These are phyloP conservation scores for Lophius americanus DNA, from an alignment of 2,797 vertebrate species.

Conservation along the genomic window DNA sequence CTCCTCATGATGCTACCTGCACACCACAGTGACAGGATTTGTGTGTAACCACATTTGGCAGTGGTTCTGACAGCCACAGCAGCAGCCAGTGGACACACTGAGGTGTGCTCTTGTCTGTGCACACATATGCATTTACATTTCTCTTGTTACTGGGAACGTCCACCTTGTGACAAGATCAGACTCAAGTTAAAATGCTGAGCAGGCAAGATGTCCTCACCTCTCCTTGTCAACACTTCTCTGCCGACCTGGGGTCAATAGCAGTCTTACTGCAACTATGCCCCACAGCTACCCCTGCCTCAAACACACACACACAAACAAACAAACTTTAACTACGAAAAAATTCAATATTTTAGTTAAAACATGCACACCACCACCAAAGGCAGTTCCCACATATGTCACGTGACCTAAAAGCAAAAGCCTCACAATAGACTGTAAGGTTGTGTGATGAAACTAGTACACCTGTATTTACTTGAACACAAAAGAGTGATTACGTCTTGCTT, in stretches of 20 bases:
- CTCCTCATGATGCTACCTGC: constrained; percentile 12
- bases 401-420: too few relatives aligned
- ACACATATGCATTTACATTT: constrained; percentile 19
- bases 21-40: constrained; percentile 20
- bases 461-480: too few relatives aligned
- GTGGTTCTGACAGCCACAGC: constrained; percentile 22
- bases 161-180: constrained; percentile 63
- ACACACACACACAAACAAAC: not conserved
- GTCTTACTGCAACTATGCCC: constrained; percentile 59
- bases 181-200: constrained; percentile 74
- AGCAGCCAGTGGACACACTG: constrained; percentile 13
- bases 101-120: constrained; percentile 18
- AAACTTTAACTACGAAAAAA: not conserved
- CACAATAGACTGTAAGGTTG: too few relatives aligned
- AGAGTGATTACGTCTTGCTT: too few relatives aligned
- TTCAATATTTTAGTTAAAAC: too few relatives aligned
- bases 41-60: constrained; percentile 1
- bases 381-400: too few relatives aligned
- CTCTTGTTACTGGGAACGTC: constrained; percentile 28
- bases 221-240: constrained; percentile 62
- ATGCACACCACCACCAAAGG: too few relatives aligned
- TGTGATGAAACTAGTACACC: too few relatives aligned
- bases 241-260: constrained; percentile 63
- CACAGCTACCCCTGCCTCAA: constrained; percentile 18
- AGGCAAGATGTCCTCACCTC: constrained; percentile 70